Percentiles rank a stretch among this genome's conserved stretches.
Conservation (phyloP, 2,888 invertebrate species). For the Gisinianus flammeolus region DNA sequence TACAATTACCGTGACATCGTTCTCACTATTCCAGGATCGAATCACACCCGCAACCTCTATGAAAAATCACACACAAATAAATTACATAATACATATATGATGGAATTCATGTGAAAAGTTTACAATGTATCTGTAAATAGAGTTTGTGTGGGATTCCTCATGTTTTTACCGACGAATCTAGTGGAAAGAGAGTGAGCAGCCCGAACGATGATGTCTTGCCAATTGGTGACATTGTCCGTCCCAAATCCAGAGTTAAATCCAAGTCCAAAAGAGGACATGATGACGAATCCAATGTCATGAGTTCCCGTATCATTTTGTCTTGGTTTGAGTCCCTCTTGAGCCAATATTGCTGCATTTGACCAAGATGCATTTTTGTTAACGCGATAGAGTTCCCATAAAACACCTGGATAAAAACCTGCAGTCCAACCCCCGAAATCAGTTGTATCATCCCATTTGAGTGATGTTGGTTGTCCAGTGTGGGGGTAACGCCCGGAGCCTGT, state of each 20-base stretch:
- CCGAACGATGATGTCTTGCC: constrained; percentile 47
- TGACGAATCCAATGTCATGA: constrained; percentile 58
- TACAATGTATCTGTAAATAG: constrained; percentile 4
- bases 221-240: constrained; percentile 24
- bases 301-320: constrained; percentile 51
- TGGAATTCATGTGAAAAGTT: neutral
- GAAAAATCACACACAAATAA: neutral
- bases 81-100: neutral
- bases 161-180: constrained; percentile 54
- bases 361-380: constrained; percentile 46
- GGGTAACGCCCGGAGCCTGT: constrained; percentile 2
- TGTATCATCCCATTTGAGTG: constrained; percentile 37
- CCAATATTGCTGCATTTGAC: constrained; percentile 46
- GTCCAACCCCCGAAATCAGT: constrained; percentile 48
- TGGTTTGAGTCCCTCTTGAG: constrained; percentile 48
- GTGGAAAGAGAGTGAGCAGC: constrained; percentile 51
- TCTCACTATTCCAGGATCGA: constrained; percentile 51
- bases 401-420: constrained; percentile 54
- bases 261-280: constrained; percentile 56
- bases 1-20: constrained; percentile 52
- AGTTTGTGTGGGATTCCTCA: neutral
- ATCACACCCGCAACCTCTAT: constrained; percentile 41
- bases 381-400: constrained; percentile 55
- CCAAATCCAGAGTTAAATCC: constrained; percentile 46
- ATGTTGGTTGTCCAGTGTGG: constrained; percentile 42